phyloP scores from a whole-genome alignment of 2,113 vertebrate genomes.

The Gopherus evgoodei region DNA sequence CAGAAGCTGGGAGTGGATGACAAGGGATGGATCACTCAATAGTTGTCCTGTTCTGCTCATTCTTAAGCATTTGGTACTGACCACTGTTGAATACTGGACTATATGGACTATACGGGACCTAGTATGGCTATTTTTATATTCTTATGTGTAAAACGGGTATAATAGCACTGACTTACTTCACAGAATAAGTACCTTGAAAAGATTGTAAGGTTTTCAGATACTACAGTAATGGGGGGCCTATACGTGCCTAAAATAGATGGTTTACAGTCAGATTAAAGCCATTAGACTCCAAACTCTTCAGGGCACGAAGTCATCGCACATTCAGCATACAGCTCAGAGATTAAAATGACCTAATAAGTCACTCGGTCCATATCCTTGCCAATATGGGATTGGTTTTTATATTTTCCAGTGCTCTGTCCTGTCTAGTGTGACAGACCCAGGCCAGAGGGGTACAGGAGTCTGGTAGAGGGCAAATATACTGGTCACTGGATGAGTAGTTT shows the following conservation, averaged over 20 bases:
- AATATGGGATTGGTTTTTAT: background rate
- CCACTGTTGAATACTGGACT: background rate
- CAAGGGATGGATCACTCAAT: too few relatives aligned
- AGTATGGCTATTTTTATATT: background rate
- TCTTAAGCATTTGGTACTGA: fast-evolving
- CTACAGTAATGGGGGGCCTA: background rate
- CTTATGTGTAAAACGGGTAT: background rate
- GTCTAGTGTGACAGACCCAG: background rate
- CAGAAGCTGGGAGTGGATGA: too few relatives aligned
- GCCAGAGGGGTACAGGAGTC: too few relatives aligned
- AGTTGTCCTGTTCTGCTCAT: fast-evolving
- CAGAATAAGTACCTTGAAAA: constrained; percentile 17
- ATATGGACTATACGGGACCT: too few relatives aligned
- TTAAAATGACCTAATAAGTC: constrained; percentile 7
- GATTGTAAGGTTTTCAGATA: background rate
- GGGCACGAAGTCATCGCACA: too few relatives aligned
- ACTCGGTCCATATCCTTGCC: background rate
- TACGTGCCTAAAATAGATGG: constrained; percentile 25
- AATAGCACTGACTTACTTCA: background rate
- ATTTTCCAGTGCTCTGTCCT: background rate
- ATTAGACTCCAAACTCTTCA: too few relatives aligned
- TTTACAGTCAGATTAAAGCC: constrained; percentile 33
- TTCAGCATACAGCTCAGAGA: background rate
- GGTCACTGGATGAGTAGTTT: too few relatives aligned
- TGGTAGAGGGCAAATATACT: too few relatives aligned